Evolutionary conservation across 53 echinoderm and acorn worm species (phyloP).

Genomic region (Echinarachnius parma): DNA sequence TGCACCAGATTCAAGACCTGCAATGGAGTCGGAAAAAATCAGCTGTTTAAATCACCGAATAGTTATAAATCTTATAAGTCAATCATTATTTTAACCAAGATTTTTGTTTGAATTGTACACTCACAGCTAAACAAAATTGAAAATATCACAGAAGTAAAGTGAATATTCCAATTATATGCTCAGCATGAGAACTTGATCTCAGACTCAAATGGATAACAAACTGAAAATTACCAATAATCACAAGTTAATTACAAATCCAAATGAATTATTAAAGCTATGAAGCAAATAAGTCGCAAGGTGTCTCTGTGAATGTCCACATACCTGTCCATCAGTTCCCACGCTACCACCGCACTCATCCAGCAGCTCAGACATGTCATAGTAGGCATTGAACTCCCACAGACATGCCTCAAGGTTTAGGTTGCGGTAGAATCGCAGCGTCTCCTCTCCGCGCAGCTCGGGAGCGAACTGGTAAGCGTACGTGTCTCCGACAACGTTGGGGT

Average conservation of each 20-base stretch:
- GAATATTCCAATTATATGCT: no score
- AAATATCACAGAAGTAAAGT: no score
- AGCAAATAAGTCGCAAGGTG: no score
- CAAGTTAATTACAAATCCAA: no score
- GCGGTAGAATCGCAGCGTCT: conserved; percentile 93
- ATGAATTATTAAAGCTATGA: no score
- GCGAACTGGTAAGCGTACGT: conserved; percentile 90
- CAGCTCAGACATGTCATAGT: conserved; percentile 98
- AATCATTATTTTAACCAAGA: neutral
- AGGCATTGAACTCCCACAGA: conserved; percentile 95
- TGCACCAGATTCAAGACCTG: conserved; percentile 93
- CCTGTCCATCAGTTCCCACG: conserved; percentile 99
- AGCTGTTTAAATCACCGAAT: neutral
- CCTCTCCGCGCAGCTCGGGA: conserved; percentile 66
- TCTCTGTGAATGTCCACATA: no score
- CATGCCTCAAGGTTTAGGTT: conserved; percentile 97
- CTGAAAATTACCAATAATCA: no score
- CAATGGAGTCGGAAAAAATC: neutral
- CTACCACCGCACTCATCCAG: conserved; percentile 86
- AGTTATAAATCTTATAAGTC: neutral
- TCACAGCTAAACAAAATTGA: neutral
- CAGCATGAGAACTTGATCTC: no score
- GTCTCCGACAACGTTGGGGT: conserved; percentile 96
- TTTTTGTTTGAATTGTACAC: neutral
- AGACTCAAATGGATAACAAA: no score